phyloP scores from a whole-genome alignment of 2,113 vertebrate species.

The Xenus cinereus region DNA sequence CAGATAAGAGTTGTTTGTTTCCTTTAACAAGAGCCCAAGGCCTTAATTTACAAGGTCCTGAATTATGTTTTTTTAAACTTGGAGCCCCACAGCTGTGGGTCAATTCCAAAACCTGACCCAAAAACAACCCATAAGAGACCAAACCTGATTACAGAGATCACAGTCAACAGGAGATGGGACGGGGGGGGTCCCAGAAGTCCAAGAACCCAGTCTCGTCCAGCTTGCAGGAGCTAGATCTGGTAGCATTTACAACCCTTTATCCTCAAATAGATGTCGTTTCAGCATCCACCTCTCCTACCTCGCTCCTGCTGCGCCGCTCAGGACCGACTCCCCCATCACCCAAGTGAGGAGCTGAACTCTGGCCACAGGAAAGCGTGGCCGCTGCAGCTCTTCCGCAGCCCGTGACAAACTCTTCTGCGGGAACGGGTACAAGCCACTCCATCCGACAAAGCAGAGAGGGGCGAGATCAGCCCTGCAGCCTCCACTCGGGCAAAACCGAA shows the following conservation, averaged over 20 bases:
- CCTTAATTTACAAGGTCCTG: conserved; percentile 3
- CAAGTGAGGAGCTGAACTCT: background rate
- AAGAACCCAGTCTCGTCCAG: background rate
- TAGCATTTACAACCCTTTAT: background rate
- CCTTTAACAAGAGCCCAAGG: background rate
- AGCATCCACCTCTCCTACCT: conserved; percentile 17
- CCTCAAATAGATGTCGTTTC: rapidly evolving
- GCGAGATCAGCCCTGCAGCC: background rate
- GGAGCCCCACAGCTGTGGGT: background rate
- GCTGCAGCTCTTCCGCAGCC: background rate
- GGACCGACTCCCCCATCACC: background rate
- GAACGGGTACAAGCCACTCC: rapidly evolving
- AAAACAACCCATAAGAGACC: background rate
- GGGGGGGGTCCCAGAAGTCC: rapidly evolving
- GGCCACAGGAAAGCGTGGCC: rapidly evolving
- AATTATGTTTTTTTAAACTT: background rate
- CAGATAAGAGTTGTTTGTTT: conserved; percentile 24
- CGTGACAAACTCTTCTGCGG: background rate
- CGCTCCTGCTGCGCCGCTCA: background rate
- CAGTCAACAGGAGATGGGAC: rapidly evolving
- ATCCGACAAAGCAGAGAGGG: background rate
- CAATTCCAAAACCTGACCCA: background rate
- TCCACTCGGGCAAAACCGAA: background rate
- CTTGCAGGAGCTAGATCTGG: background rate
- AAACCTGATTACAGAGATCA: background rate